Conservation (phyloP, 2,888 invertebrate species). For the Xestobium rufovillosum region DNA sequence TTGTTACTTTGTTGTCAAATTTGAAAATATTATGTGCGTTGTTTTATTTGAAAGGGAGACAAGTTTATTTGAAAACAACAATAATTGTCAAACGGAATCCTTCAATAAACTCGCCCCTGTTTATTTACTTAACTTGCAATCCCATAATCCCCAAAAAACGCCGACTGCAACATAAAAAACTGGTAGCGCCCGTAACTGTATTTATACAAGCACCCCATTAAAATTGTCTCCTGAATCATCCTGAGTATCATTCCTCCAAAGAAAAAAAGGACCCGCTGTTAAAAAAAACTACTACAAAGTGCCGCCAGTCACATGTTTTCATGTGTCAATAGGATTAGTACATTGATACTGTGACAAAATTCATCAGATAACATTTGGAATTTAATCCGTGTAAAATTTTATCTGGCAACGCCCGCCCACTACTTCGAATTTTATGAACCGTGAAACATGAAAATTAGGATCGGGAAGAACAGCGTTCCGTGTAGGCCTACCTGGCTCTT, state of each 20-base stretch:
- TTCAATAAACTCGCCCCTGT: no score
- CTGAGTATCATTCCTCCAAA: neutral
- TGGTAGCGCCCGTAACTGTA: no score
- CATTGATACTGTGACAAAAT: constrained; percentile 27
- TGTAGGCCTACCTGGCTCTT: constrained; percentile 2
- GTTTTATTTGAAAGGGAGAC: no score
- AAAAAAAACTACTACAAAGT: constrained; percentile 17
- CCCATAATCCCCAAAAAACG: no score
- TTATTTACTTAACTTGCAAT: no score
- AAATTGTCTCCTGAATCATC: constrained; percentile 3
- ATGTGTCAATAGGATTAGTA: constrained; percentile 34
- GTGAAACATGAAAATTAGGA: constrained; percentile 31
- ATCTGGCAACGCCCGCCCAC: constrained; percentile 18
- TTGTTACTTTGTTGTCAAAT: no score
- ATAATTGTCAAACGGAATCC: no score
- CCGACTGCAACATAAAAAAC: no score
- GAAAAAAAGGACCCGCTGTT: no score
- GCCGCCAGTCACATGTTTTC: constrained; percentile 32
- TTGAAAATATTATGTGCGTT: no score
- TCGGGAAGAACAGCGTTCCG: constrained; percentile 18
- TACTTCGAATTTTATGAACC: constrained; percentile 28
- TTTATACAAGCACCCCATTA: no score
- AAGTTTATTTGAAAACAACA: no score
- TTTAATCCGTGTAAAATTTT: constrained; percentile 25
- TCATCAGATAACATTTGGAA: constrained; percentile 18